Percentiles rank a stretch among this genome's conserved stretches.
Evolutionary conservation across 2,113 vertebrate species (phyloP).

Genomic region (Psittacus erithacus): DNA sequence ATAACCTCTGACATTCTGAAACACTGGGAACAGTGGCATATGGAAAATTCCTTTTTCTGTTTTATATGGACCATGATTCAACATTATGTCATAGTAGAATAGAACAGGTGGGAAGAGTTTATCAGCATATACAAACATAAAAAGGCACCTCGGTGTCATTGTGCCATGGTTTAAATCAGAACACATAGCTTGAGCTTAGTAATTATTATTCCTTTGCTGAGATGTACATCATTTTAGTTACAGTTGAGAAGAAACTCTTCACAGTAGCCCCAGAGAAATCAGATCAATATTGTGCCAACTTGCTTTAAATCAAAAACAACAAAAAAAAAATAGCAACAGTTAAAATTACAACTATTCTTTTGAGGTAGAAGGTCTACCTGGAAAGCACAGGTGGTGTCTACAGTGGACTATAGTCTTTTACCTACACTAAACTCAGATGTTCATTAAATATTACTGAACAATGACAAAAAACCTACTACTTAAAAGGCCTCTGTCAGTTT

Average conservation of each 20-base stretch:
- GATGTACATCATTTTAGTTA: not conserved
- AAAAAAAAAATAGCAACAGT: not conserved
- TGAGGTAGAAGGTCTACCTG: not conserved
- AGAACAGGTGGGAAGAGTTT: not conserved
- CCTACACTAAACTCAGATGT: not conserved
- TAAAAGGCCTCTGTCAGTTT: not conserved
- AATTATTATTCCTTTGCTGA: not conserved
- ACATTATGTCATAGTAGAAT: not conserved
- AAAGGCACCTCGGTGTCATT: not conserved
- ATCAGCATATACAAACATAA: not conserved
- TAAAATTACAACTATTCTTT: not conserved
- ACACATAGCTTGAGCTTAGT: not conserved
- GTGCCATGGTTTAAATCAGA: not conserved
- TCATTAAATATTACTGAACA: not conserved
- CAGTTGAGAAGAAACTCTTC: not conserved
- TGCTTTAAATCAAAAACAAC: not conserved
- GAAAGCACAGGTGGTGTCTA: not conserved
- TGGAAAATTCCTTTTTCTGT: not conserved
- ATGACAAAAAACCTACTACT: not conserved
- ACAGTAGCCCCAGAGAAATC: not conserved
- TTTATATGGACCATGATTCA: not conserved
- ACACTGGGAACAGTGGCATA: not conserved
- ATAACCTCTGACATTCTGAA: not conserved
- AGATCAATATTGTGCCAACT: not conserved
- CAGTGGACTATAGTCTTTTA: not conserved